Percentiles rank a stretch among this genome's conserved stretches.
Evolutionary conservation across 2,113 vertebrate genomes (phyloP).

Genomic region (Hoplias malabaricus): DNA sequence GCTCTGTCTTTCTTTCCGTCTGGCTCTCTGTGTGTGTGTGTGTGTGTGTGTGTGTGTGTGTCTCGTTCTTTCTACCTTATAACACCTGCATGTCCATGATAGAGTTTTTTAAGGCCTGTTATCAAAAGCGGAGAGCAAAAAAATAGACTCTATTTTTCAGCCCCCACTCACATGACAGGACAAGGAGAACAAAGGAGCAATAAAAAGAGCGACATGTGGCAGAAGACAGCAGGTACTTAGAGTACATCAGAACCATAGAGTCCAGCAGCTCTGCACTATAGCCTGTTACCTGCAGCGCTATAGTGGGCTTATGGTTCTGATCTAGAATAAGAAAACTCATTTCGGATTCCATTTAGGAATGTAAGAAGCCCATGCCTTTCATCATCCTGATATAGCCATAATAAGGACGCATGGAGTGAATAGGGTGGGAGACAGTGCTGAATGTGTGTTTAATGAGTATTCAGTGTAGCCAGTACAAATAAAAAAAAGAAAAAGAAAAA

Average conservation of each 20-base stretch:
- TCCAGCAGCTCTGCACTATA: conserved; percentile 60
- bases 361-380: conserved; percentile 52
- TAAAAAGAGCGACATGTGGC: conserved; percentile 47
- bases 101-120: conserved; percentile 65
- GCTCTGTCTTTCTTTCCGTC: not conserved
- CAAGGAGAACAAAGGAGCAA: conserved; percentile 63
- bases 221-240: conserved; percentile 64
- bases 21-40: not conserved
- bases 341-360: conserved; percentile 45
- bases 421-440: not conserved
- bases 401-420: conserved; percentile 35
- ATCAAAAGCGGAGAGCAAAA: conserved; percentile 65
- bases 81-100: conserved; percentile 54
- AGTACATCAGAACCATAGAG: conserved; percentile 62
- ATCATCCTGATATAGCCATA: conserved; percentile 11
- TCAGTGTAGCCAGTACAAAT: not conserved
- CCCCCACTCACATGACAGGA: conserved; percentile 66
- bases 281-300: conserved; percentile 44
- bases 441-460: not conserved
- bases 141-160: conserved; percentile 75
- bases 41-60: not conserved
- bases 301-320: conserved; percentile 64
- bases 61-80: conserved; percentile 2
- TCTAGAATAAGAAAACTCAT: conserved; percentile 60
- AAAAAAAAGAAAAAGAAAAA: not conserved